These are phyloP conservation scores for Dysidea cf. avara DNA, from an alignment of 37 sponge, comb jelly and placozoan genomes.

Conservation along the genomic window DNA sequence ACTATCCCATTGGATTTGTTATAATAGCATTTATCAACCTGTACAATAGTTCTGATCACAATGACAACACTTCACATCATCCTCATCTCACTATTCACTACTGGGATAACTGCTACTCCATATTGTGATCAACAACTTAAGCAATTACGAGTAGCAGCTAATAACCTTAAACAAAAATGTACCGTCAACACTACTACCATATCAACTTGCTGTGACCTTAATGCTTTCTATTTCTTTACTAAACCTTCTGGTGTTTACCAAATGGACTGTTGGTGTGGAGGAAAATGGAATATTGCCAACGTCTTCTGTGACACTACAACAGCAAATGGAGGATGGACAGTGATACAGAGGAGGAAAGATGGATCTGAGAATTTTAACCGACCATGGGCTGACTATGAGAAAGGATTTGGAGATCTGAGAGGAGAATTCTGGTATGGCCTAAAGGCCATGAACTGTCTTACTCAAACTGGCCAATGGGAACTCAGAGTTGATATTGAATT, in stretches of 20 bases:
- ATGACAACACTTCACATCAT: too few species aligned
- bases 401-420: constrained; percentile 29
- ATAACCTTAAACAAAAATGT: background rate
- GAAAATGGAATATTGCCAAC: background rate
- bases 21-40: too few species aligned
- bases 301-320: constrained; percentile 24
- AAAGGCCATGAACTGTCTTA: constrained; percentile 14
- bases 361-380: constrained; percentile 29
- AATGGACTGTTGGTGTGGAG: constrained; percentile 20
- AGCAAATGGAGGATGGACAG: constrained; percentile 6
- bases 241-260: constrained; percentile 17
- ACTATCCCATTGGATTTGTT: too few species aligned
- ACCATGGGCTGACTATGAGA: constrained; percentile 18
- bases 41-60: too few species aligned
- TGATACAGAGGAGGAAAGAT: constrained; percentile 39
- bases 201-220: background rate
- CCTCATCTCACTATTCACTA: too few species aligned
- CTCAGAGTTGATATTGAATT: constrained; percentile 11
- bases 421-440: constrained; percentile 43
- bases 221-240: background rate
- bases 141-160: background rate
- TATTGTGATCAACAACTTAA: too few species aligned
- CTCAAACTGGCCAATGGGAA: background rate
- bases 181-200: background rate
- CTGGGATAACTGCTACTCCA: too few species aligned